Evolutionary conservation across 2,888 invertebrate genomes (phyloP).

Genomic region (Rhagium mordax): DNA sequence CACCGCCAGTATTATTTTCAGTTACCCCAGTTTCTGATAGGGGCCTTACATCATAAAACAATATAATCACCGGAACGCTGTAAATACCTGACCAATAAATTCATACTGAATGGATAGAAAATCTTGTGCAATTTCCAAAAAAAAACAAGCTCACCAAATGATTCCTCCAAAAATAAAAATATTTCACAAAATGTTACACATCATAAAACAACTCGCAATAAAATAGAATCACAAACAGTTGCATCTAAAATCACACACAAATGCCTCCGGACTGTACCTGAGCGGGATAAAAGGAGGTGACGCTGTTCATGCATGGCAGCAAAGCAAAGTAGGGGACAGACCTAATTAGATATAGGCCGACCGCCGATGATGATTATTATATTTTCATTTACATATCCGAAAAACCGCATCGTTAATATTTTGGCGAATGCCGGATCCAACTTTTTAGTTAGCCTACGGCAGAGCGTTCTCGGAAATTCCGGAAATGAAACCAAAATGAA

Average conservation of each 20-base stretch:
- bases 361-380: not conserved
- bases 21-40: no score
- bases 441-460: not conserved
- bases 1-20: no score
- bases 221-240: not conserved
- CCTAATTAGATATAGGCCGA: not conserved
- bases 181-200: not conserved
- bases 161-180: not conserved
- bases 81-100: no score
- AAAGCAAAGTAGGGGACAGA: not conserved
- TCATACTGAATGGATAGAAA: no score
- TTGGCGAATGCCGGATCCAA: not conserved
- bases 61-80: no score
- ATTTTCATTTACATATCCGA: not conserved
- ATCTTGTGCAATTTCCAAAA: not conserved
- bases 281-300: not conserved
- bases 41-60: no score
- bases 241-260: not conserved
- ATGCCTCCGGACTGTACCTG: not conserved
- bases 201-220: not conserved
- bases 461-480: not conserved
- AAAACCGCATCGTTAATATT: not conserved
- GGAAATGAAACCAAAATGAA: not conserved
- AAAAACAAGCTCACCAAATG: not conserved
- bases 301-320: not conserved